Conservation (phyloP, 1,140 invertebrate species). For the Drosophila ficusphila region DNA sequence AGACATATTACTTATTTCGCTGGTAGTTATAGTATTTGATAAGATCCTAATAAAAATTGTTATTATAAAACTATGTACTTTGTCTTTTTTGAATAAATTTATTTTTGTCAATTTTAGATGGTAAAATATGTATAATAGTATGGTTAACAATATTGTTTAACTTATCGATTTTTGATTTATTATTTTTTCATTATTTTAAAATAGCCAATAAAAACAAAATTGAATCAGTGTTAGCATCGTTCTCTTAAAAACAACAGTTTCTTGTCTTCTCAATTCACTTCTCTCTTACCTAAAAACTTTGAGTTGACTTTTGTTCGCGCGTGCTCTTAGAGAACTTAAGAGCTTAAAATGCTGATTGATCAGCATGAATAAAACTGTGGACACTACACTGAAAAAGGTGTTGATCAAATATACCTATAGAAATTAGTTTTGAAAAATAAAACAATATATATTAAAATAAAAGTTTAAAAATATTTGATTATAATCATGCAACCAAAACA, state of each 20-base stretch:
- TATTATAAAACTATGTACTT: too few species aligned
- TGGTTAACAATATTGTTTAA: too few species aligned
- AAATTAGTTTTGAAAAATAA: background rate
- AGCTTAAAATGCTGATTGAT: slow-evolving; percentile 17
- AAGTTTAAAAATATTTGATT: background rate
- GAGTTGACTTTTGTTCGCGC: background rate
- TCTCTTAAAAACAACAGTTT: background rate
- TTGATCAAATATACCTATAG: too few species aligned
- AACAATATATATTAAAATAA: background rate
- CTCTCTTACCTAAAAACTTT: slow-evolving; percentile 2
- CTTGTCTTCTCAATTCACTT: background rate
- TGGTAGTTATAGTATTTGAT: slow-evolving; percentile 15
- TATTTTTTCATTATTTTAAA: too few species aligned
- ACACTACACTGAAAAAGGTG: background rate
- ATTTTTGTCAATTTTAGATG: background rate
- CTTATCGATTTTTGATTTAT: too few species aligned
- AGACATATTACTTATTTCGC: background rate
- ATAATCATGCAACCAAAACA: background rate
- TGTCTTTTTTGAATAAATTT: background rate
- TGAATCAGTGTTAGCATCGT: too few species aligned
- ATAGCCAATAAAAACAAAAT: too few species aligned
- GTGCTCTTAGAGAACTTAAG: background rate
- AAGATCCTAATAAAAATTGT: background rate
- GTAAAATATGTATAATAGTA: too few species aligned
- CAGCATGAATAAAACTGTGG: background rate